These are phyloP conservation scores for Smutsia gigantea DNA, from an alignment of 2,797 vertebrate genomes.

Conservation along the genomic window DNA sequence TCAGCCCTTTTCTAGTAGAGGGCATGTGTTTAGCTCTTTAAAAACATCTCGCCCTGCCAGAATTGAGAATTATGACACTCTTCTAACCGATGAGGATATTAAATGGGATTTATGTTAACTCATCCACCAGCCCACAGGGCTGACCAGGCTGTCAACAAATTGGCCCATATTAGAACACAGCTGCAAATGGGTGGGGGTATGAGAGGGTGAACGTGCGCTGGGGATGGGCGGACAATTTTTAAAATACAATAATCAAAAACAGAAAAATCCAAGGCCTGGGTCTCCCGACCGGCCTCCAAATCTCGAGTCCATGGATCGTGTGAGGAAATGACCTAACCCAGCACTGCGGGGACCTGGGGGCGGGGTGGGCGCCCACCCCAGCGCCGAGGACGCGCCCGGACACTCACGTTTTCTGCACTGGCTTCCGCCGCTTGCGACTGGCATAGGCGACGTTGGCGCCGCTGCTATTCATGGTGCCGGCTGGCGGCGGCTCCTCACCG, in stretches of 20 bases:
- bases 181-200: neutral
- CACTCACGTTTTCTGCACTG: conserved; percentile 90
- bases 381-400: neutral
- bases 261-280: neutral
- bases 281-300: neutral
- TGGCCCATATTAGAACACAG: neutral
- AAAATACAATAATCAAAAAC: neutral
- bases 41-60: neutral
- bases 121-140: conserved; percentile 25
- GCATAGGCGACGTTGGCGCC: conserved; percentile 89
- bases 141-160: conserved; percentile 38
- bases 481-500: neutral
- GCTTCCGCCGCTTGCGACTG: conserved; percentile 91
- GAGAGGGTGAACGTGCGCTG: neutral
- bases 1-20: neutral
- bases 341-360: neutral
- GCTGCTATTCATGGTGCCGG: conserved; percentile 71
- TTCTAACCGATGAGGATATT: neutral
- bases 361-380: neutral
- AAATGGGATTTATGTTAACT: neutral
- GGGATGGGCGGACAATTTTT: neutral
- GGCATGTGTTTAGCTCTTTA: neutral
- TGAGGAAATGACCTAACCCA: neutral
- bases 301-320: neutral
- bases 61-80: neutral